Evolutionary conservation across 92 coral and sea anemone genomes (phyloP), one percentile per base, ranked within the genome.

Genomic region (Epizoanthus stellaris): DNA sequence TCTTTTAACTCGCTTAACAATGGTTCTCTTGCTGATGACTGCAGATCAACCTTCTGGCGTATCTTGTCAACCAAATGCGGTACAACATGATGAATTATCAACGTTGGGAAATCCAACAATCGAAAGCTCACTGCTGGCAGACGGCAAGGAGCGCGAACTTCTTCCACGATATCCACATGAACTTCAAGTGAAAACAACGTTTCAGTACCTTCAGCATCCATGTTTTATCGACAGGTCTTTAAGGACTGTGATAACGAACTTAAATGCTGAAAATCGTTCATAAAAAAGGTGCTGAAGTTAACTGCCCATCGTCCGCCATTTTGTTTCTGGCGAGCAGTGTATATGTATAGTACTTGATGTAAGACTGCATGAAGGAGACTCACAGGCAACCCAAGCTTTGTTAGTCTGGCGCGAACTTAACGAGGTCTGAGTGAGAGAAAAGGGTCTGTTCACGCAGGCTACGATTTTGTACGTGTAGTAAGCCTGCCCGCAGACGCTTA

Each of bases 41-140:
- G 89, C 56, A 92, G 72, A 30, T 77, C 88, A 69, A 93, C 64
- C 90, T 88, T 94, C 52, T 92, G 90, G 15, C 93, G 94, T 53
- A 94, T 74, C 80, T 90, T 94, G 54, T 94, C 89, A 5, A 88
- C 92, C 16, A 66, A 75, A 42, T 69, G 16, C n/a, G 95, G 94
- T 66, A 92, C 71, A 53, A 94, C 86, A 23, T 87, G 91, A 47
- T 91, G 98, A 36, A 97, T 89, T 34, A 93, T 87, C 76, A 97
- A 75, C 3, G 97, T 89, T 4, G 99, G 99, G 80, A 91, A 97
- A 65, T 97, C 99, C 38, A 97, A 87, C 42, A 97, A 91, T 21
- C 99, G 97, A 88, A 94, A 95, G 69, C 97, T 90, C 21, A 97
- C 84, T 16, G 98, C 98, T 15, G 99, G 94, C 13, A 93, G 76